Conservation (phyloP, 2,113 vertebrate genomes). For the Propithecus coquereli region DNA sequence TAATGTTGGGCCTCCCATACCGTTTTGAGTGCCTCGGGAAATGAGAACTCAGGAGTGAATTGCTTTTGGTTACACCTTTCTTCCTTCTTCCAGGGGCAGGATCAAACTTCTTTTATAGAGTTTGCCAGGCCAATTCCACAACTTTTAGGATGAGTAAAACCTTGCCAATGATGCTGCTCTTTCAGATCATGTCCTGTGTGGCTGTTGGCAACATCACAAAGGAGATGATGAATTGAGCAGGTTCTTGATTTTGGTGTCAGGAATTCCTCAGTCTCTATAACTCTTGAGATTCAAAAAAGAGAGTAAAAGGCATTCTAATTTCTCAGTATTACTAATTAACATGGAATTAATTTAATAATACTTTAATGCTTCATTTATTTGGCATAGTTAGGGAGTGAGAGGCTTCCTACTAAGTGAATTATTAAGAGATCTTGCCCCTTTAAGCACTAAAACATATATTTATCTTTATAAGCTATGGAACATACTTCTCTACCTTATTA, state of each 20-base stretch:
- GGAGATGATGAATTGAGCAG: not conserved
- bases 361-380: not conserved
- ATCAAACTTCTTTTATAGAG: not conserved
- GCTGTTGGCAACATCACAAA: not conserved
- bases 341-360: not conserved
- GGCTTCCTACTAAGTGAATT: not conserved
- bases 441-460: not conserved
- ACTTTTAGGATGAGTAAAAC: not conserved
- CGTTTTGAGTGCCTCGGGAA: not conserved
- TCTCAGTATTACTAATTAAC: not conserved
- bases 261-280: not conserved
- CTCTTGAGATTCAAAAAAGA: not conserved
- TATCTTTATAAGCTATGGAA: not conserved
- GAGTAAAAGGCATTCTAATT: not conserved
- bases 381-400: not conserved
- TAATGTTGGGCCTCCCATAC: not conserved
- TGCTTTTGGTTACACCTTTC: not conserved
- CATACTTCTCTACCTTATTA: not conserved
- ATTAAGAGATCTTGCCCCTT: not conserved
- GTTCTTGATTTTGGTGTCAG: not conserved
- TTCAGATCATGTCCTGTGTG: not conserved
- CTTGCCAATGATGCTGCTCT: not conserved
- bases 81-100: not conserved
- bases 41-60: not conserved
- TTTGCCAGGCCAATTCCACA: not conserved